Evolutionary conservation across 1,140 invertebrate genomes (phyloP).

Genomic region (Bombus huntii): DNA sequence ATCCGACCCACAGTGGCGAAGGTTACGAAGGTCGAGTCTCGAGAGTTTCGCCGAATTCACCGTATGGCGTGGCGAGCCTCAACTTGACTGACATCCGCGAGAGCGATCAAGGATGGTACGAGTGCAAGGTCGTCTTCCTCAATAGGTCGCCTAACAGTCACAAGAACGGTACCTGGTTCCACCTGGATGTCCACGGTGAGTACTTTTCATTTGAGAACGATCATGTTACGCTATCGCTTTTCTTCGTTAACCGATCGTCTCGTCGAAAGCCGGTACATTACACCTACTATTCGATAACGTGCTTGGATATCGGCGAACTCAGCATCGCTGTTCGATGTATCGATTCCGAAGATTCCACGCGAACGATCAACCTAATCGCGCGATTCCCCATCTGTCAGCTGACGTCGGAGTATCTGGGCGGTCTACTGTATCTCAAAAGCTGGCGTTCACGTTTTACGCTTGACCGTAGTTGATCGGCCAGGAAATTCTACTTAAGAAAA

Average conservation of each 20-base stretch:
- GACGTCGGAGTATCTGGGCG: not conserved
- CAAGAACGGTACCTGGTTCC: conserved; percentile 98
- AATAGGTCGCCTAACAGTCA: conserved; percentile 94
- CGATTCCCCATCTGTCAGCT: not conserved
- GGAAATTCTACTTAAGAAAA: not conserved
- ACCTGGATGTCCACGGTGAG: conserved; percentile 95
- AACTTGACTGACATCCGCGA: conserved; percentile 96
- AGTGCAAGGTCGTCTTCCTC: conserved; percentile 97
- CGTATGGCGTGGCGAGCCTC: conserved; percentile 94
- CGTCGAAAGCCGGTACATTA: not conserved
- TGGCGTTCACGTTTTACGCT: too few species aligned
- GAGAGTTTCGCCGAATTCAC: conserved; percentile 91
- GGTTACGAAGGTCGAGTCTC: conserved; percentile 96
- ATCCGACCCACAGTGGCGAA: conserved; percentile 96
- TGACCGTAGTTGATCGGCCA: not conserved
- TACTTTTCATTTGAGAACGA: conserved; percentile 33
- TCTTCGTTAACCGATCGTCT: not conserved
- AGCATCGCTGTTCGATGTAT: not conserved
- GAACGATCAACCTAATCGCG: conserved; percentile 13
- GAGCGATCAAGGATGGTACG: conserved; percentile 98
- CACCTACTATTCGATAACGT: not conserved
- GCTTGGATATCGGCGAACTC: not conserved
- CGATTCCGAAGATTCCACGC: not conserved
- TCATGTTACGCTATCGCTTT: not conserved
- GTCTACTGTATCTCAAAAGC: too few species aligned